Evolutionary conservation across 2,113 vertebrate genomes (phyloP).

Genomic region (Anhinga rufa): DNA sequence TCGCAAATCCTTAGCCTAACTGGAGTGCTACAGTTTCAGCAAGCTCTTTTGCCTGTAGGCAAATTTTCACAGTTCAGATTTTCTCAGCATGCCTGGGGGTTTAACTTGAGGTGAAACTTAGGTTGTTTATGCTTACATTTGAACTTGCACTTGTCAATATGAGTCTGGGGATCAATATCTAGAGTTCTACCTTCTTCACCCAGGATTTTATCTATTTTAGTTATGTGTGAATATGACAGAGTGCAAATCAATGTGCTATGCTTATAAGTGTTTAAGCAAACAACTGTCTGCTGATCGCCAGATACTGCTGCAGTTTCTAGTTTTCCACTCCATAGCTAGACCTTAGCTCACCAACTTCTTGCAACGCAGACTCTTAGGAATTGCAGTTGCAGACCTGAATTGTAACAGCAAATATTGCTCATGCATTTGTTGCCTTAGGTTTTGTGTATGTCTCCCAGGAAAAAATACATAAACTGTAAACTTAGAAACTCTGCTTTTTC

Average conservation of each 20-base stretch:
- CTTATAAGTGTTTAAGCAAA: neutral
- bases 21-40: neutral
- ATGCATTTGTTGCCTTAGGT: neutral
- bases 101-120: slow-evolving; percentile 16
- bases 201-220: neutral
- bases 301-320: neutral
- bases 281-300: neutral
- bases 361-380: neutral
- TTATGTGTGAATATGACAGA: neutral
- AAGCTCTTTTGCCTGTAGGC: slow-evolving; percentile 28
- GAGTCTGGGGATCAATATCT: neutral
- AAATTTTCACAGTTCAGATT: neutral
- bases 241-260: neutral
- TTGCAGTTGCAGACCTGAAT: neutral
- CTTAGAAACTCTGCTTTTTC: neutral
- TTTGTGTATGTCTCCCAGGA: neutral
- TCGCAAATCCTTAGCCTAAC: neutral
- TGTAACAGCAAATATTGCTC: neutral
- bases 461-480: neutral
- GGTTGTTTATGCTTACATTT: slow-evolving; percentile 10
- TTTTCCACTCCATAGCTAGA: neutral
- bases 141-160: neutral
- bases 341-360: neutral
- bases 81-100: neutral
- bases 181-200: neutral